These are phyloP conservation scores for Gymnobelideus leadbeateri DNA, from an alignment of 2,113 vertebrate genomes.

Conservation along the genomic window DNA sequence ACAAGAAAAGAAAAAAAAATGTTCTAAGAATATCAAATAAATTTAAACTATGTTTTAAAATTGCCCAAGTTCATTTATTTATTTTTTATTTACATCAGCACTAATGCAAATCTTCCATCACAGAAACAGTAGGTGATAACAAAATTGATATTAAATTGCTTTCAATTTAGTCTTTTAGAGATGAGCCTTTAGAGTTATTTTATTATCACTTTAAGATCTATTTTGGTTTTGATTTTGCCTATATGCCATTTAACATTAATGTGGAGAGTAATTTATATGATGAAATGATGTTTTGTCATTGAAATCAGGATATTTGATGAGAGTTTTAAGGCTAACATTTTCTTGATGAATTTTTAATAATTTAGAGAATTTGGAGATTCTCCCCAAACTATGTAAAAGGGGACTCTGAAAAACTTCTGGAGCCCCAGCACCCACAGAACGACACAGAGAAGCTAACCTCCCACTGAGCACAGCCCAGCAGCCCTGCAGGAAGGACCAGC, in stretches of 20 bases:
- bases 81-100: conserved; percentile 7
- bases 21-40: conserved; percentile 29
- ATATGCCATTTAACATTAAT: neutral
- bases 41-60: conserved; percentile 20
- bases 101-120: neutral
- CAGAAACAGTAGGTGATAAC: neutral
- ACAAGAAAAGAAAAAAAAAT: neutral
- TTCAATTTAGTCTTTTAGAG: conserved; percentile 47
- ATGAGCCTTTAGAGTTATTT: conserved; percentile 17
- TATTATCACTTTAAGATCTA: conserved; percentile 39
- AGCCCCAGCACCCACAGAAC: too few relatives aligned
- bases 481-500: too few relatives aligned
- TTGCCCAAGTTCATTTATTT: conserved; percentile 29
- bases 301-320: conserved; percentile 9
- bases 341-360: conserved; percentile 15
- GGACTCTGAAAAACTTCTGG: too few relatives aligned
- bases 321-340: neutral
- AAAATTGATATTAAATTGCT: conserved; percentile 45
- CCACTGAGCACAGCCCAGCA: too few relatives aligned
- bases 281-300: neutral
- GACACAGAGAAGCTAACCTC: too few relatives aligned
- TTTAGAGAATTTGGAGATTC: conserved; percentile 32
- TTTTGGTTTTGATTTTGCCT: conserved; percentile 29
- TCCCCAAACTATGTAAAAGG: too few relatives aligned
- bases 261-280: neutral